Evolutionary conservation across 2,797 vertebrate genomes (phyloP).

Genomic region (Vultur gryphus): DNA sequence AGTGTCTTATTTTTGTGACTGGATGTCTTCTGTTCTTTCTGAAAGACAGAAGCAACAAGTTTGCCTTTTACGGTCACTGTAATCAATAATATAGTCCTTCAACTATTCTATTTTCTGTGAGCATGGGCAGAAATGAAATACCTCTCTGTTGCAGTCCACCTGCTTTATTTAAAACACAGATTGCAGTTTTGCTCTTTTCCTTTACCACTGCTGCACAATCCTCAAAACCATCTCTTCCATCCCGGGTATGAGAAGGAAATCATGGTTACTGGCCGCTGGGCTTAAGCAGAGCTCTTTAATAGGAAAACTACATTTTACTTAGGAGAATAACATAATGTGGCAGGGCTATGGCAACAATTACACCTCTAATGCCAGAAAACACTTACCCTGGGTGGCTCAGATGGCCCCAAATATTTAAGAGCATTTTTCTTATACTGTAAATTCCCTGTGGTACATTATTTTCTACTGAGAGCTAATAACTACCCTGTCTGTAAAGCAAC

Average conservation of each 20-base stretch:
- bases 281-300: constrained; percentile 23
- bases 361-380: constrained; percentile 57
- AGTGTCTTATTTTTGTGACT: neutral
- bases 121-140: neutral
- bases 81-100: neutral
- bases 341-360: constrained; percentile 54
- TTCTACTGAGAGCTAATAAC: constrained; percentile 49
- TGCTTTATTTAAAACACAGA: neutral
- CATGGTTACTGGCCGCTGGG: neutral
- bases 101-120: neutral
- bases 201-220: neutral
- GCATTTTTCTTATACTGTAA: constrained; percentile 34
- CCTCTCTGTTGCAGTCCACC: neutral
- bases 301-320: constrained; percentile 24
- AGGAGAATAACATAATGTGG: constrained; percentile 52
- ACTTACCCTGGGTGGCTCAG: constrained; percentile 54
- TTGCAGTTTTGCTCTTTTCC: neutral
- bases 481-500: constrained; percentile 56
- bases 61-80: neutral
- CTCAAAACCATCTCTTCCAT: neutral
- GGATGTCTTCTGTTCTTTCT: neutral
- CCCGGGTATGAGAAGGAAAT: neutral
- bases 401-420: constrained; percentile 55
- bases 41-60: neutral
- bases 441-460: constrained; percentile 60